Conservation (phyloP, 2,888 invertebrate species). For the Hypomecis punctinalis region DNA sequence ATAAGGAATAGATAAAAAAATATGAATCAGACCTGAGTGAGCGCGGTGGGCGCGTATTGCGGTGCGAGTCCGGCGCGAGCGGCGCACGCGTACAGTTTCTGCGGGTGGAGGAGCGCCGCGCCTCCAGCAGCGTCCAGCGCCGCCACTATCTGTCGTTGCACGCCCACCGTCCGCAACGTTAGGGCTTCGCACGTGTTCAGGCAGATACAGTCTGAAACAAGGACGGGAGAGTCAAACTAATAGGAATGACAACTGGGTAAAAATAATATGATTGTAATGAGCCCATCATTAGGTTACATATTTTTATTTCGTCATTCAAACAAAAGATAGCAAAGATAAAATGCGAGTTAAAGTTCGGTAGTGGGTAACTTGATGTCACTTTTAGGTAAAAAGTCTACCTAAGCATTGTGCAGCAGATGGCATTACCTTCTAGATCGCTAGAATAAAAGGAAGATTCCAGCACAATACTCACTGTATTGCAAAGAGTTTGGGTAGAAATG, state of each 20-base stretch:
- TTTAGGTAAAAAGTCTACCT: no score
- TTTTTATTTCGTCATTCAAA: no score
- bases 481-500: slow-evolving; percentile 94
- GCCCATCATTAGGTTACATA: no score
- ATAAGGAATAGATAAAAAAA: no score
- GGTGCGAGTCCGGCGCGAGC: slow-evolving; percentile 86
- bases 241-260: no score
- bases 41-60: slow-evolving; percentile 60
- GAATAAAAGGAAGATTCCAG: background rate
- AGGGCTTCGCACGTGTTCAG: slow-evolving; percentile 81
- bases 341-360: no score
- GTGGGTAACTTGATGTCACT: no score
- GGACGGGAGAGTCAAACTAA: no score
- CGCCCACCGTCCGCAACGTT: slow-evolving; percentile 83
- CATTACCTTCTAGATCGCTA: background rate
- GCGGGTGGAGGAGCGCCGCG: slow-evolving; percentile 85
- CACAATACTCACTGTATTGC: slow-evolving; percentile 89
- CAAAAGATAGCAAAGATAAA: no score
- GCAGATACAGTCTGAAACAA: slow-evolving; percentile 80
- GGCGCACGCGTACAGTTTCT: slow-evolving; percentile 84
- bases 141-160: slow-evolving; percentile 86
- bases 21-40: no score
- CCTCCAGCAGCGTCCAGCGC: slow-evolving; percentile 86
- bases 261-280: no score
- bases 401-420: no score